A percentile compares a stretch with the other conserved stretches of the same genome.
These are phyloP conservation scores for Dorcus hopei DNA, from an alignment of 2,888 invertebrate genomes.

Conservation along the genomic window DNA sequence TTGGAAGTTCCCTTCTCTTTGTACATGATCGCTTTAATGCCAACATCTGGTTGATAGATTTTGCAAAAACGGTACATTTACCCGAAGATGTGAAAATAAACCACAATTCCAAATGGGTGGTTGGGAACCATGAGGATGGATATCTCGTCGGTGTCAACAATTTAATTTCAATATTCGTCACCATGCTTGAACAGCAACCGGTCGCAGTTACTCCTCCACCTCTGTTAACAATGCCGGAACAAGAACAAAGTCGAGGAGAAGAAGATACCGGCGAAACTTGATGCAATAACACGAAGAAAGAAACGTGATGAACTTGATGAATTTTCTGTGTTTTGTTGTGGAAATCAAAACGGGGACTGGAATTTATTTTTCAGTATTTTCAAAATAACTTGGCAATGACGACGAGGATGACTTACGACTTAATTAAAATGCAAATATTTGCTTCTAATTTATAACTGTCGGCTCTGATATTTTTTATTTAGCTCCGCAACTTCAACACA, in stretches of 20 bases:
- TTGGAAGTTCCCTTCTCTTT: slow-evolving; percentile 91
- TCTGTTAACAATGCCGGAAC: slow-evolving; percentile 31
- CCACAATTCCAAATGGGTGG: slow-evolving; percentile 84
- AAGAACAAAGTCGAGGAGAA: neutral
- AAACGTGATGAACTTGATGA: too few relatives aligned
- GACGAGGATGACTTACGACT: too few relatives aligned
- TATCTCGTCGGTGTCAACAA: slow-evolving; percentile 90
- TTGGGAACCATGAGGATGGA: slow-evolving; percentile 95
- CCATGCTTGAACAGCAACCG: slow-evolving; percentile 53
- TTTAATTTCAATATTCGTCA: slow-evolving; percentile 79
- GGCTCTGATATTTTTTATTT: too few relatives aligned
- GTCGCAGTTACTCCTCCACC: slow-evolving; percentile 42
- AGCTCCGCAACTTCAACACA: too few relatives aligned
- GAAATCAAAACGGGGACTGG: too few relatives aligned
- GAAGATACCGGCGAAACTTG: neutral
- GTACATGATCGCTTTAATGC: slow-evolving; percentile 88
- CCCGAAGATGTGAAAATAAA: slow-evolving; percentile 71
- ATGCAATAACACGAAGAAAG: too few relatives aligned
- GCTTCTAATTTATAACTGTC: too few relatives aligned
- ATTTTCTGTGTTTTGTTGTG: too few relatives aligned
- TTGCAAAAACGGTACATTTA: slow-evolving; percentile 88
- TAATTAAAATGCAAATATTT: too few relatives aligned
- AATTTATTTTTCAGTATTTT: too few relatives aligned
- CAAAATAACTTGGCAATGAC: too few relatives aligned
- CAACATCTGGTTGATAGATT: slow-evolving; percentile 96